Evolutionary conservation across 2,797 vertebrate genomes (phyloP).

Genomic region (Notolabrus celidotus): DNA sequence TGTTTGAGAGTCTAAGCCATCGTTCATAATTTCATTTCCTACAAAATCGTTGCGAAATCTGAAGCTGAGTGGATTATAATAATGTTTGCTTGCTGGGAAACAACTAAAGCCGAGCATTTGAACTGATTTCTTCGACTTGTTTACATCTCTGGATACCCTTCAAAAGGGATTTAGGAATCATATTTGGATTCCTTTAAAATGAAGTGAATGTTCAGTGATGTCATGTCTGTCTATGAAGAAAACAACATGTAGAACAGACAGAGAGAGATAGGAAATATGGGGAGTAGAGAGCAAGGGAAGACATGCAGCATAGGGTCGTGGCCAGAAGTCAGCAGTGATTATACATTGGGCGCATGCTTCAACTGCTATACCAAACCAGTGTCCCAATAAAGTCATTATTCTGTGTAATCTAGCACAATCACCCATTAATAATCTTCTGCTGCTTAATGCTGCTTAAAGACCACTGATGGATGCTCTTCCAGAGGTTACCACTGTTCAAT

Average conservation of each 20-base stretch:
- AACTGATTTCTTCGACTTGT: background rate
- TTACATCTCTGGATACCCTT: background rate
- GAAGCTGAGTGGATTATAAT: slow-evolving; percentile 17
- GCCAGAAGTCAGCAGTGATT: no score
- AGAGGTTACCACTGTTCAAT: slow-evolving; percentile 4
- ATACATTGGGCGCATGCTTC: no score
- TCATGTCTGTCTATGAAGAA: no score
- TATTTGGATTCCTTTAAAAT: background rate
- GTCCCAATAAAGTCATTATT: background rate
- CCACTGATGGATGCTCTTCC: background rate
- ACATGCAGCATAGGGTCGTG: no score
- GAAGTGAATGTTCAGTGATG: background rate
- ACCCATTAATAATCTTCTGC: background rate
- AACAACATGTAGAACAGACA: no score
- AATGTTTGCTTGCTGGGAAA: background rate
- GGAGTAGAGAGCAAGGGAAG: no score
- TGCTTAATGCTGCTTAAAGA: slow-evolving; percentile 8
- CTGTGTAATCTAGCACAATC: background rate
- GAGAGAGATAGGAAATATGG: no score
- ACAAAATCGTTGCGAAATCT: background rate
- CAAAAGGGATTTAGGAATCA: background rate
- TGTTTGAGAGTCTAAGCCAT: slow-evolving; percentile 13
- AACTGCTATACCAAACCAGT: no score
- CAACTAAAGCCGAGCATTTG: background rate
- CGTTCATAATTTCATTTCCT: slow-evolving; percentile 16